Conservation (phyloP, 1,140 invertebrate species). For the Ceratosolen fusciceps region DNA sequence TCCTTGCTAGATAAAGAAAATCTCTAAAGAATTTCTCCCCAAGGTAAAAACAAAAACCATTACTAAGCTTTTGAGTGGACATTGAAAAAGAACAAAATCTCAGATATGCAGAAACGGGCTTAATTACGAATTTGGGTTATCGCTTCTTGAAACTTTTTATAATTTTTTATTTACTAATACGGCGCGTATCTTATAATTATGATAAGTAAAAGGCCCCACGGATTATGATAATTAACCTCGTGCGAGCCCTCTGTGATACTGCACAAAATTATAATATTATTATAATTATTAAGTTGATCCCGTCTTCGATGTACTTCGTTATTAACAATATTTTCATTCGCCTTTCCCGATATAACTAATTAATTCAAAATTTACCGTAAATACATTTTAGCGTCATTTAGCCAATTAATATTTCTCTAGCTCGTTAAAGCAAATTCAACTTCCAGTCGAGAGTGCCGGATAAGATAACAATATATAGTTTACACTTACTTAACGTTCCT, state of each 20-base stretch:
- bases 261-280: conserved; percentile 2
- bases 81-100: background rate
- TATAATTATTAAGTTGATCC: background rate
- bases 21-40: no score
- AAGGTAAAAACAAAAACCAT: background rate
- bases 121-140: conserved; percentile 38
- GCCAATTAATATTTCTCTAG: background rate
- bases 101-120: background rate
- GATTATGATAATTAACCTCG: conserved; percentile 31
- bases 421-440: background rate
- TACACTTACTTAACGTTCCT: background rate
- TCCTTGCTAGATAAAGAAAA: no score
- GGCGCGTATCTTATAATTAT: conserved; percentile 5
- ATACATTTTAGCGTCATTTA: background rate
- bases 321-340: conserved; percentile 23
- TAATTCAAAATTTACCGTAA: background rate
- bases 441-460: background rate
- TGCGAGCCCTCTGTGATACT: background rate
- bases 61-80: background rate
- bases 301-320: no score
- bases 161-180: background rate
- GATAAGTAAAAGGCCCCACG: conserved; percentile 17
- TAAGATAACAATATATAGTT: background rate
- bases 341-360: background rate
- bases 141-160: conserved; percentile 3